A percentile compares a stretch with the other conserved stretches of the same genome.
Evolutionary conservation across 1,140 invertebrate species (phyloP).

Genomic region (Drosophila repletoides): DNA sequence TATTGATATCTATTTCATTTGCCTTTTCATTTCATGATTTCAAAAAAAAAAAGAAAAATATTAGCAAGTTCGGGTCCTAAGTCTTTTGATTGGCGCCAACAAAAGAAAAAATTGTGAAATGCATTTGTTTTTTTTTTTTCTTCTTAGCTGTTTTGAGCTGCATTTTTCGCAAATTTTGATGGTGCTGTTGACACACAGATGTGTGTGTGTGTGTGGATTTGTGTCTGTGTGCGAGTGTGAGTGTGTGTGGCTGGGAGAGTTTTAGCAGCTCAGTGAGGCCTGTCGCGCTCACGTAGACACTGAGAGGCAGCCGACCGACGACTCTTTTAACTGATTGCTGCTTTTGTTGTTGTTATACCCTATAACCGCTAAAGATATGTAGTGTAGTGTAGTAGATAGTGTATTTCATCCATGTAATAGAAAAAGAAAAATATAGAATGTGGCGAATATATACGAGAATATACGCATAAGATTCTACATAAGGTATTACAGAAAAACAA

Average conservation of each 20-base stretch:
- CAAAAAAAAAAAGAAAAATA: no score
- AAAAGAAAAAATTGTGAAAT: constrained; percentile 8
- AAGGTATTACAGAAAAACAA: no score
- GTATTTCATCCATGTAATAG: no score
- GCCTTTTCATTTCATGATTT: no score
- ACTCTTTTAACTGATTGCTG: not conserved
- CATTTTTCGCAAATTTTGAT: constrained; percentile 7
- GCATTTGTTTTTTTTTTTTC: not conserved
- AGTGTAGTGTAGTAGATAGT: no score
- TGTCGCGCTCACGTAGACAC: constrained; percentile 23
- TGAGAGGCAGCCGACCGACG: constrained; percentile 2
- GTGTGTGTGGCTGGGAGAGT: not conserved
- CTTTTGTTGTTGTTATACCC: not conserved
- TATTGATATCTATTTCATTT: no score
- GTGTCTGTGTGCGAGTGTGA: not conserved
- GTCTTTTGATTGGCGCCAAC: constrained; percentile 28
- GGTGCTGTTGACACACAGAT: not conserved
- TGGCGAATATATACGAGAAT: no score
- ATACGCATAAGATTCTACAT: no score
- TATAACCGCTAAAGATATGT: constrained; percentile 25
- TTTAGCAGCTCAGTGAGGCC: constrained; percentile 39
- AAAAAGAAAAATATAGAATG: no score
- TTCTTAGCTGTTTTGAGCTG: no score
- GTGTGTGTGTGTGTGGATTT: not conserved
- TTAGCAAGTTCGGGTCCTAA: constrained; percentile 38